phyloP scores from a whole-genome alignment of 2,888 invertebrate species.

The Philonicus albiceps region DNA sequence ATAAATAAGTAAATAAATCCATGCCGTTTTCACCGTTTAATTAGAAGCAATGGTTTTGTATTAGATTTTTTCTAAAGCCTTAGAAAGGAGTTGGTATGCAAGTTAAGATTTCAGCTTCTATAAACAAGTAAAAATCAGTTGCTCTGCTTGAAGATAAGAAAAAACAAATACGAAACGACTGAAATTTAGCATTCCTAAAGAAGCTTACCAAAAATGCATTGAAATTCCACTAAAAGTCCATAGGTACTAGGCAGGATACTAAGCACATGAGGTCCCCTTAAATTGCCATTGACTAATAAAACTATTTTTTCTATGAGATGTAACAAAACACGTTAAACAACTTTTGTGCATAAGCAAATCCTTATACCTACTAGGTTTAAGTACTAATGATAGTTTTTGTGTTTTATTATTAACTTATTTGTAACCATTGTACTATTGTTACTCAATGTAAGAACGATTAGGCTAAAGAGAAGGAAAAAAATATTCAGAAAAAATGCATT shows the following conservation, averaged over 20 bases:
- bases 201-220: constrained; percentile 9
- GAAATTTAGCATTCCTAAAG: background rate
- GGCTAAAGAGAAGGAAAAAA: background rate
- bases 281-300: constrained; percentile 33
- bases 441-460: constrained; percentile 36
- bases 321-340: constrained; percentile 4
- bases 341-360: constrained; percentile 5
- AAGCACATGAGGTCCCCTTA: constrained; percentile 14
- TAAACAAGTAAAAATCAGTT: background rate
- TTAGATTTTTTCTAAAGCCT: background rate
- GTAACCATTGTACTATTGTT: constrained; percentile 42
- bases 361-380: constrained; percentile 11
- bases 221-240: constrained; percentile 3
- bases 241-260: background rate
- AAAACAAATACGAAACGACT: background rate
- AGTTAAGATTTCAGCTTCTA: background rate
- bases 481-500: background rate
- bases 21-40: background rate
- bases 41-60: background rate
- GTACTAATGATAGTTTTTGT: constrained; percentile 25
- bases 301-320: background rate
- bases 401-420: constrained; percentile 47
- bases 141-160: background rate
- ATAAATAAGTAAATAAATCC: background rate
- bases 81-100: background rate